A percentile compares a stretch with the other conserved stretches of the same genome.
These are phyloP conservation scores for Hippopotamyrus pictus DNA, from an alignment of 2,797 vertebrate genomes.

Conservation along the genomic window DNA sequence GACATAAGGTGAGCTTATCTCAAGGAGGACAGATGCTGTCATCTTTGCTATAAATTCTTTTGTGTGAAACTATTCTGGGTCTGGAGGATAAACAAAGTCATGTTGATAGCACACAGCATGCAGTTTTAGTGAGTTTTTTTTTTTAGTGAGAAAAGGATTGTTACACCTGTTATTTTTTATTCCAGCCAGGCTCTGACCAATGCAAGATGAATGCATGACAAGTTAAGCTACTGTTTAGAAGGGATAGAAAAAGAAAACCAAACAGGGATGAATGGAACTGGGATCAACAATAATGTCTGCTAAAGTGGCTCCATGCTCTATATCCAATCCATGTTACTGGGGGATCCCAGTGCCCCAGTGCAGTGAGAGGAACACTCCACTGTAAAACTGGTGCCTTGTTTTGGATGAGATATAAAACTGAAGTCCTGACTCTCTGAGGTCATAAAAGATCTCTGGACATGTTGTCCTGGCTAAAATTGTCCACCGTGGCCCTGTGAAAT, in stretches of 20 bases:
- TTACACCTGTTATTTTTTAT: not conserved
- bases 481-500: not conserved
- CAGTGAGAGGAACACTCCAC: not conserved
- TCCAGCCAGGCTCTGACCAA: not conserved
- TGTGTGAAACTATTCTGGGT: not conserved
- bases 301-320: not conserved
- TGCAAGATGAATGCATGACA: not conserved
- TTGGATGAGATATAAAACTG: not conserved
- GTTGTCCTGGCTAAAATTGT: not conserved
- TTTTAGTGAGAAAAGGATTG: not conserved
- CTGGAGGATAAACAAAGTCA: not conserved
- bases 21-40: not conserved
- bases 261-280: not conserved
- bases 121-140: too few relatives aligned
- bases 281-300: not conserved
- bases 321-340: not conserved
- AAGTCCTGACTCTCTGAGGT: not conserved
- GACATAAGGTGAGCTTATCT: not conserved
- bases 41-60: not conserved
- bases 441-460: not conserved
- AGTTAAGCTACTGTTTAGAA: not conserved
- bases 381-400: not conserved
- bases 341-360: not conserved
- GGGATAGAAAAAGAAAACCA: not conserved
- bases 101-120: not conserved